A percentile compares a stretch with the other conserved stretches of the same genome.
Evolutionary conservation across 1,140 invertebrate genomes (phyloP).

Genomic region (Drosophila sp.): DNA sequence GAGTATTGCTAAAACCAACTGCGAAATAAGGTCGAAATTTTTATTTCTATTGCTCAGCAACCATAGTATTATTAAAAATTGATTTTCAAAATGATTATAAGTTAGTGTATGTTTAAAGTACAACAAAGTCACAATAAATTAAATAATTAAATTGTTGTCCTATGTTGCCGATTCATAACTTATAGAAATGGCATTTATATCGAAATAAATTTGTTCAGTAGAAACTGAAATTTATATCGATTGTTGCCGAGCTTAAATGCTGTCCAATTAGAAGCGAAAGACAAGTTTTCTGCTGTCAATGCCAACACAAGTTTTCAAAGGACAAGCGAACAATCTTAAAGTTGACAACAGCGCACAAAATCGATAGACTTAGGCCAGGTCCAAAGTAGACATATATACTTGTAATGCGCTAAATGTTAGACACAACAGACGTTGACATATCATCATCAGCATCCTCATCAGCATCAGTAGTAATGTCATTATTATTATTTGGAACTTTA

Average conservation of each 20-base stretch:
- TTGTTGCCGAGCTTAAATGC: not conserved
- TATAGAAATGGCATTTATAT: no score
- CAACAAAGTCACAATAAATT: no score
- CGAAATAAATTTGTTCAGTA: no score
- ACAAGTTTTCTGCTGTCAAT: not conserved
- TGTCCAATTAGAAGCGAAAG: not conserved
- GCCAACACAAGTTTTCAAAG: conserved; percentile 19
- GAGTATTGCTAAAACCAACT: no score
- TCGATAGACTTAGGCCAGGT: conserved; percentile 13
- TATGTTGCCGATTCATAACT: no score
- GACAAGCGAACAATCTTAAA: conserved; percentile 6
- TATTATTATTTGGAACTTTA: conserved; percentile 31
- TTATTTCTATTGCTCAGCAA: no score
- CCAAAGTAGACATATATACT: not conserved
- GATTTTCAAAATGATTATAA: no score
- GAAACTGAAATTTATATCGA: not conserved
- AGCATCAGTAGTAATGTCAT: not conserved
- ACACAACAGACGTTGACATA: conserved; percentile 12
- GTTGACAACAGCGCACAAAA: conserved; percentile 3
- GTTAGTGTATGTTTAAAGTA: no score
- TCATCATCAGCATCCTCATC: not conserved
- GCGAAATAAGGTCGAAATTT: no score
- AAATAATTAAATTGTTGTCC: no score
- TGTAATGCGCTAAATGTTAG: not conserved
- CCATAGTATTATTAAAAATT: no score